phyloP scores from a whole-genome alignment of 2,888 invertebrate genomes.

The Coecobrya sp. region DNA sequence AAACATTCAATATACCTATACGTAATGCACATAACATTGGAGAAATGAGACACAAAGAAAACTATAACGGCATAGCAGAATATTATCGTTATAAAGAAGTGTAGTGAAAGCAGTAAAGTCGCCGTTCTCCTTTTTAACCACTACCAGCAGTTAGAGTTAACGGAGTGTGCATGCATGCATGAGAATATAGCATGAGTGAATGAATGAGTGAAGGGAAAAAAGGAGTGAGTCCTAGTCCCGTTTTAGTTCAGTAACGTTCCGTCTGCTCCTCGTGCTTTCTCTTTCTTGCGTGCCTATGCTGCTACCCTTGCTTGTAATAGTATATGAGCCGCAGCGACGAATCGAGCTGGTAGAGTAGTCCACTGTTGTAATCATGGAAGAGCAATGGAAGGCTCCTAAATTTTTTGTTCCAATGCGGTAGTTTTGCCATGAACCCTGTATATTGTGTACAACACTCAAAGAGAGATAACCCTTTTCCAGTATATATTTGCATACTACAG shows the following conservation, averaged over 20 bases:
- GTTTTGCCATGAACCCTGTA: conserved; percentile 75
- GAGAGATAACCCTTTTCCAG: conserved; percentile 53
- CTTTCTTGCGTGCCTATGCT: conserved; percentile 11
- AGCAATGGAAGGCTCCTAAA: conserved; percentile 61
- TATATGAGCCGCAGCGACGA: conserved; percentile 36
- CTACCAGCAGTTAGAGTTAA: conserved; percentile 47
- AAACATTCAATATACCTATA: background rate
- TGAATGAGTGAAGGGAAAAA: conserved; percentile 60
- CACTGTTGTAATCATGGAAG: conserved; percentile 7
- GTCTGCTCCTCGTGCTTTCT: conserved; percentile 75
- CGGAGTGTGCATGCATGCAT: conserved; percentile 57
- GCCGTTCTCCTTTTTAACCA: conserved; percentile 58
- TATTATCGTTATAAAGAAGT: conserved; percentile 66
- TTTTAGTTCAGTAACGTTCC: conserved; percentile 71
- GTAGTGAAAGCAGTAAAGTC: conserved; percentile 69
- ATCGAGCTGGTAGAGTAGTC: background rate
- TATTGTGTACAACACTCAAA: conserved; percentile 71
- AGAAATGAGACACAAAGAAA: conserved; percentile 60
- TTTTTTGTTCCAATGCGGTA: conserved; percentile 81
- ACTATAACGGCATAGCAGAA: conserved; percentile 60
- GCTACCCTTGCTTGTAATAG: background rate
- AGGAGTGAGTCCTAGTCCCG: conserved; percentile 49
- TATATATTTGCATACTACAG: background rate
- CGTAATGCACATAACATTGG: conserved; percentile 38
- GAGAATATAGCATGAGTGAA: conserved; percentile 60